Percentiles rank a stretch among this genome's conserved stretches.
phyloP scores from a whole-genome alignment of 1,140 invertebrate species.

The Pararge aegeria region DNA sequence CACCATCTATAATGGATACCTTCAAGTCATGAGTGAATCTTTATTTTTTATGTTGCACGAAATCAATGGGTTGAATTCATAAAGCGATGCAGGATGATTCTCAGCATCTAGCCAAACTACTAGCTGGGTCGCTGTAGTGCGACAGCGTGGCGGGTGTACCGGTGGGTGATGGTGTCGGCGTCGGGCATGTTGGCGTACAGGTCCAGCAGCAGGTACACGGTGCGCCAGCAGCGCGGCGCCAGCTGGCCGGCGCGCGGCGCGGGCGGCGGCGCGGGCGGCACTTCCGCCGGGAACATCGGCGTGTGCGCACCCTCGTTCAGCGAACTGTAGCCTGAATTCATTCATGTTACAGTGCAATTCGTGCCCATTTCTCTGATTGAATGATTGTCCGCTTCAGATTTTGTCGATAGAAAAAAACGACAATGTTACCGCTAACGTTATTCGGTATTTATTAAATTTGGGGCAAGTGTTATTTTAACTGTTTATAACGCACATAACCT shows the following conservation, averaged over 20 bases:
- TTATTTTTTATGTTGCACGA: no score
- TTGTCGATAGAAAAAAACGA: not conserved
- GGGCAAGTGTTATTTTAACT: no score
- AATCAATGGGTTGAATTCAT: no score
- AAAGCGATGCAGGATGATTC: no score
- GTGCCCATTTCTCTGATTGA: no score
- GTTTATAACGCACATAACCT: no score
- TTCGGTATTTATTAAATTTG: no score
- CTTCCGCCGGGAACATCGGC: constrained; percentile 81
- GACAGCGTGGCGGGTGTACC: constrained; percentile 33
- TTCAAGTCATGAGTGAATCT: no score
- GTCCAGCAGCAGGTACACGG: constrained; percentile 94
- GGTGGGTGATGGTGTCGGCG: constrained; percentile 91
- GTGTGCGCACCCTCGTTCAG: constrained; percentile 86
- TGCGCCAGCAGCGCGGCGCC: constrained; percentile 95
- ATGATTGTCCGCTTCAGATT: no score
- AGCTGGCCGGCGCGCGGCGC: constrained; percentile 51
- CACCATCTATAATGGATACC: no score
- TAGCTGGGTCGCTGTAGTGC: not conserved
- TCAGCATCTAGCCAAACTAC: no score
- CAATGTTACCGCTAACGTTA: no score
- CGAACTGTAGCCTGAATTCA: constrained; percentile 83
- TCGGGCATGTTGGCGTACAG: constrained; percentile 96
- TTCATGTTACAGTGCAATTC: not conserved
- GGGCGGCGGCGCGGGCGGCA: constrained; percentile 66